Evolutionary conservation across 2,113 vertebrate genomes (phyloP).

Genomic region (Austrofundulus limnaeus): DNA sequence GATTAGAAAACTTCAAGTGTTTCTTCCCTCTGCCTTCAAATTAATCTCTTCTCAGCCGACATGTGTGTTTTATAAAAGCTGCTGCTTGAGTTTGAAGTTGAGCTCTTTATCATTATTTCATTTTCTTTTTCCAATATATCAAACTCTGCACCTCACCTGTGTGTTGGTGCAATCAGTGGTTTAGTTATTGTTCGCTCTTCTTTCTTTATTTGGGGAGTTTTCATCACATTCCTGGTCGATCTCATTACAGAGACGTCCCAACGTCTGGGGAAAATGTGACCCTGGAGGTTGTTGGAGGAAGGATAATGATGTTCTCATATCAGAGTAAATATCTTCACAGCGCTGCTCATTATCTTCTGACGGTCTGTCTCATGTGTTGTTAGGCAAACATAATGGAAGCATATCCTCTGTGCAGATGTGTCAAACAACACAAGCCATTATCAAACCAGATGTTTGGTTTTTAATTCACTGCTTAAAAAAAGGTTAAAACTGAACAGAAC

Average conservation of each 20-base stretch:
- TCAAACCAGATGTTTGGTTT: constrained; percentile 7
- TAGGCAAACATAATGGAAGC: constrained; percentile 10
- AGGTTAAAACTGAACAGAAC: too few species aligned
- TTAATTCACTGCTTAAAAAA: too few species aligned
- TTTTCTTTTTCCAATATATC: constrained; percentile 35
- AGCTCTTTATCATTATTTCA: constrained; percentile 16
- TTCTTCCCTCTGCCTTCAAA: too few species aligned
- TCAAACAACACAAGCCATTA: constrained; percentile 40
- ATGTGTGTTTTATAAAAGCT: too few species aligned
- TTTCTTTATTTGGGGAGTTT: too few species aligned
- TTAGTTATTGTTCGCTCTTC: neutral
- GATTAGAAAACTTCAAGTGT: too few species aligned
- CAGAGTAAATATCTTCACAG: constrained; percentile 35
- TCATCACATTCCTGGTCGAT: constrained; percentile 42
- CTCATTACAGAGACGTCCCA: constrained; percentile 52
- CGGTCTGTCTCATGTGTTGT: constrained; percentile 28
- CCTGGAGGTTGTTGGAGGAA: constrained; percentile 36
- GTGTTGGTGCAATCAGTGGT: constrained; percentile 18
- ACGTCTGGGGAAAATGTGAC: constrained; percentile 38
- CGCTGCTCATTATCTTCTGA: constrained; percentile 35
- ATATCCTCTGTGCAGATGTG: constrained; percentile 20
- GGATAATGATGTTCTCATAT: constrained; percentile 40
- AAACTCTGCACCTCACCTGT: constrained; percentile 20
- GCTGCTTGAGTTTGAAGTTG: constrained; percentile 6
- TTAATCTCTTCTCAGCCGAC: too few species aligned